Percentiles rank a stretch among this genome's conserved stretches.
Evolutionary conservation across 1,140 invertebrate species (phyloP).

Genomic region (Paraescarpia echinospica): DNA sequence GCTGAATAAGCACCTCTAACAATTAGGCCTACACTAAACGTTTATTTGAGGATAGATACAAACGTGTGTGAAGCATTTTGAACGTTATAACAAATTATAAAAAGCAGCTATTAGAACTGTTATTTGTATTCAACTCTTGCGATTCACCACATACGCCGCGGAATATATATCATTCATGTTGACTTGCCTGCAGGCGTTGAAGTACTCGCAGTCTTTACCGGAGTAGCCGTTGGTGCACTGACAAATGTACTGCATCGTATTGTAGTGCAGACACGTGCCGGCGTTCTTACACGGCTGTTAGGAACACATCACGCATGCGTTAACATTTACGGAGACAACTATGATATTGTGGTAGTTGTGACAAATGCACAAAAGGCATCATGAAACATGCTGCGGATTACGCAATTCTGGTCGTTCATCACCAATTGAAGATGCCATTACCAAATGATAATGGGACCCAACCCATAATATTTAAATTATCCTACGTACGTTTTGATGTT

Average conservation of each 20-base stretch:
- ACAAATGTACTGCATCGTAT: constrained; percentile 35
- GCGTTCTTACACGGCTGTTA: constrained; percentile 17
- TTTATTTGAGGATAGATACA: too few relatives aligned
- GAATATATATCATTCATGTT: neutral
- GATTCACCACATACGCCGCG: too few relatives aligned
- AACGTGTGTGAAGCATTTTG: too few relatives aligned
- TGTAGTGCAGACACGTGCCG: constrained; percentile 26
- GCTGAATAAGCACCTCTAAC: too few relatives aligned
- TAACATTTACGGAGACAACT: neutral
- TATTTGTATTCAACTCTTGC: too few relatives aligned
- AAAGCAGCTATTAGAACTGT: too few relatives aligned
- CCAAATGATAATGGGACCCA: neutral
- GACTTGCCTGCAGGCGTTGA: constrained; percentile 20
- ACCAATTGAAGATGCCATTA: neutral
- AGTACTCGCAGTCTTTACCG: constrained; percentile 24
- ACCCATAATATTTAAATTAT: neutral
- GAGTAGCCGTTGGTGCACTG: constrained; percentile 53
- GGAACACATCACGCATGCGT: neutral
- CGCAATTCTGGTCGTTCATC: constrained; percentile 7
- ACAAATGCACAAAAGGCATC: neutral
- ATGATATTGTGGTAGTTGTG: neutral
- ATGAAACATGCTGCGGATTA: neutral
- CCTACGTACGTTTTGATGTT: neutral
- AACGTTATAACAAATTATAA: too few relatives aligned
- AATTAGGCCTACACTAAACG: too few relatives aligned